Evolutionary conservation across 2,888 invertebrate species (phyloP).

Genomic region (Ferrisia virgata): DNA sequence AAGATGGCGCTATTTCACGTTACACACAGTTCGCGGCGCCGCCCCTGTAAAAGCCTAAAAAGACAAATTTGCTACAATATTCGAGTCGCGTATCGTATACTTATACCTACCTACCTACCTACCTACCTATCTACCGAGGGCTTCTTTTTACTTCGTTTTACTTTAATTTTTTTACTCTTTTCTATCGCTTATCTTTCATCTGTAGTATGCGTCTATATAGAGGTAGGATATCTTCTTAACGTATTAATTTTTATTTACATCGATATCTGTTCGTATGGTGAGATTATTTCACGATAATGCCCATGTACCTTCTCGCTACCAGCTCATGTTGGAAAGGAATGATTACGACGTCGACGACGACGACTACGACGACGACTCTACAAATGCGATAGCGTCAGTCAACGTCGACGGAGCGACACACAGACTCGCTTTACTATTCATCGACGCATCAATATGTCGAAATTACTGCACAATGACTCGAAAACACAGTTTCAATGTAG

Average conservation of each 20-base stretch:
- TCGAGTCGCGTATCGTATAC: not conserved
- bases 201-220: no score
- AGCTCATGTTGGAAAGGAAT: not conserved
- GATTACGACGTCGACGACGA: not conserved
- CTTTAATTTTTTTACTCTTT: not conserved
- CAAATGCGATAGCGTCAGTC: not conserved
- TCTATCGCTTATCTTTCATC: not conserved
- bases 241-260: slow-evolving; percentile 24
- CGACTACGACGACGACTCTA: not conserved
- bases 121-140: no score
- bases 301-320: no score
- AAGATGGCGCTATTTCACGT: slow-evolving; percentile 52
- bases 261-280: no score
- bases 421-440: not conserved
- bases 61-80: slow-evolving; percentile 6
- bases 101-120: no score
- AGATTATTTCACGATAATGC: no score
- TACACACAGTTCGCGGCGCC: slow-evolving; percentile 18
- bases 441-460: slow-evolving; percentile 30
- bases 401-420: not conserved
- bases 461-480: slow-evolving; percentile 28
- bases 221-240: no score
- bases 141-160: not conserved
- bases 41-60: slow-evolving; percentile 7
- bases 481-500: slow-evolving; percentile 44